Base-by-base conservation (phyloP, 2,797 vertebrate genomes). In the Falco naumanni region DNA sequence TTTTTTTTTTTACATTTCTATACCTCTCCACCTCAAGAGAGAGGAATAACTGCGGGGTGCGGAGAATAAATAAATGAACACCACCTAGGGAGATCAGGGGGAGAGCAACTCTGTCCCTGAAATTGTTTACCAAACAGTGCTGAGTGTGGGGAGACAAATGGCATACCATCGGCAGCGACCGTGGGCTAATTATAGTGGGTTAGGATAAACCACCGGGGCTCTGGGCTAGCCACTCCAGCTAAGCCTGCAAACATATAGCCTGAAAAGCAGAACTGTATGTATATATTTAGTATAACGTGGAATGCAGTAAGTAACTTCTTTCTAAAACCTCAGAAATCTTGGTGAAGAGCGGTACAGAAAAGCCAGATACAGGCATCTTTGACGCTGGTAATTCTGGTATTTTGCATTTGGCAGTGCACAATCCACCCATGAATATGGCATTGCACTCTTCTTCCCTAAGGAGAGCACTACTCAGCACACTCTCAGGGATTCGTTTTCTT, bases 131-230 rank as follows among this genome's bases (percentile, higher is more conserved):
- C 72, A 97, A 96, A 96, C 81, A 94, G 79, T 69, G 75, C 54
- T 95, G 96, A 97, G 95, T 96, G 96, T 83, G 69, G 47, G 78
- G 89, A 97, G 95, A 97, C 94, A 93, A 94, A 96, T 93, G 84
- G 54, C 90, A 94, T 94, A 87, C 34, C 68, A 8, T 57, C 34
- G 89, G 88, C 86, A 89, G 48, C 19, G 68, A 57, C 78, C 69
- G 57, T 6, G 34, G 81, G 65, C 90, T 97, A 96, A 96, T 94
- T 96, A 91, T 89, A 89, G 90, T 45, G 93, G 76, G 28, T 61
- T 91, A 71, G 88, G 76, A 75, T 94, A 95, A 96, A 95, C 86
- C 86, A 65, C 29, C 0, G 0, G 74, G 50, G 59, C 16, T 5
- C 50, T 80, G 84, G 78, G 57, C 60, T 87, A 51, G 53, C 85